A percentile compares a stretch with the other conserved stretches of the same genome.
Evolutionary conservation across 2,797 vertebrate genomes (phyloP).

Genomic region (Periparus ater): DNA sequence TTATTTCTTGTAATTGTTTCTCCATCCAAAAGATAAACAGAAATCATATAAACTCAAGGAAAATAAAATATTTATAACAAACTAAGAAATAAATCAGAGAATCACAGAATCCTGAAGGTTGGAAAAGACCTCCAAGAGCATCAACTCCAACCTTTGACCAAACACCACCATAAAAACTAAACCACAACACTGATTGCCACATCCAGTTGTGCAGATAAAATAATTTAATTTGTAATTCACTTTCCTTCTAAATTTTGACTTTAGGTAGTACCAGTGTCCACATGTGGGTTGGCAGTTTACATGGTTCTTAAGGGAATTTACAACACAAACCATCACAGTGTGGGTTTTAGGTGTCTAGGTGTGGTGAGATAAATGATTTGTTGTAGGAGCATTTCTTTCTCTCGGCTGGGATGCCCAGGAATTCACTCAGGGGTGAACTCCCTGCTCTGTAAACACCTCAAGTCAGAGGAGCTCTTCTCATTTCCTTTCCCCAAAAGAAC

Average conservation of each 20-base stretch:
- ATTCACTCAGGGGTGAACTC: neutral
- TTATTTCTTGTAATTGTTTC: neutral
- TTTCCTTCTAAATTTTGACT: neutral
- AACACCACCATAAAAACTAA: neutral
- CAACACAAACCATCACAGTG: neutral
- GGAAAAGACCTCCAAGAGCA: neutral
- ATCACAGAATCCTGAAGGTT: too few relatives aligned
- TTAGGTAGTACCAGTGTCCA: neutral
- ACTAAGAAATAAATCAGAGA: neutral
- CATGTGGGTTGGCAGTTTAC: neutral
- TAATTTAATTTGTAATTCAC: neutral
- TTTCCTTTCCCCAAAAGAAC: neutral
- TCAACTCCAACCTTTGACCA: accelerated
- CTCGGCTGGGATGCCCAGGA: neutral
- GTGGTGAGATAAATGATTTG: neutral
- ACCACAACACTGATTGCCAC: neutral
- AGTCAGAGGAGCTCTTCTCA: neutral
- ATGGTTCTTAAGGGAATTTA: neutral
- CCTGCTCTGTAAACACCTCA: neutral
- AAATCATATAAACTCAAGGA: neutral
- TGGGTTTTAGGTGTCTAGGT: neutral
- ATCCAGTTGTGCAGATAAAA: neutral
- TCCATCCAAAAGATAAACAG: neutral
- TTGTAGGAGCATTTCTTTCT: neutral
- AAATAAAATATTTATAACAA: neutral